A percentile compares a stretch with the other conserved stretches of the same genome.
Evolutionary conservation across 2,113 vertebrate species (phyloP).

Genomic region (Isurus oxyrinchus): DNA sequence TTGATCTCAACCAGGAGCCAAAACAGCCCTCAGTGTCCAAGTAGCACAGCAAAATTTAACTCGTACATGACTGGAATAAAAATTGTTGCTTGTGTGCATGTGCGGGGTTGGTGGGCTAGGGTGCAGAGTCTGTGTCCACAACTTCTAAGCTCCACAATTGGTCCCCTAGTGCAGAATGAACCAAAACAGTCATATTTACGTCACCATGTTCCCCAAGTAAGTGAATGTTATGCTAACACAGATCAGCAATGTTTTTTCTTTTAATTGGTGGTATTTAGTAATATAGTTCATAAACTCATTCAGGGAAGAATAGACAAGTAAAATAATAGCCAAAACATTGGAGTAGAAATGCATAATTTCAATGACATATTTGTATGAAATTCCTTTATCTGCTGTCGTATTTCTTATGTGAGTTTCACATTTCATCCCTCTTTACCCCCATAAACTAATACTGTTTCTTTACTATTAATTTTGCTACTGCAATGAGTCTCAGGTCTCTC

Average conservation of each 20-base stretch:
- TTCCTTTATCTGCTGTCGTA: no score
- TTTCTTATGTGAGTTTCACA: background rate
- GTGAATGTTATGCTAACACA: background rate
- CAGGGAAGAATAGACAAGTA: background rate
- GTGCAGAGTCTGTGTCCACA: no score
- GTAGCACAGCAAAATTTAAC: no score
- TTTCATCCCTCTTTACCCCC: background rate
- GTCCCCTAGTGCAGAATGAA: background rate
- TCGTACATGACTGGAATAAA: no score
- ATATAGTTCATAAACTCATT: background rate
- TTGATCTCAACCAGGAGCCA: no score
- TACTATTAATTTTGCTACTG: background rate
- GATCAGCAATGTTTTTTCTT: background rate
- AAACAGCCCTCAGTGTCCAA: no score
- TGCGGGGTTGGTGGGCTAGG: no score
- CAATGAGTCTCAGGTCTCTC: background rate
- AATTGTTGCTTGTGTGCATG: no score
- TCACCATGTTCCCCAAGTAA: background rate
- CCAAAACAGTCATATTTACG: background rate
- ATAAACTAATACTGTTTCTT: background rate
- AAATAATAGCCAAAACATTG: background rate
- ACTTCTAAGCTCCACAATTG: no score
- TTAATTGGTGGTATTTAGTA: background rate
- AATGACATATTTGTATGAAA: background rate
- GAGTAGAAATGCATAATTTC: background rate